Evolutionary conservation across 2,888 invertebrate species (phyloP).

Genomic region (Argynnis bischoffii): DNA sequence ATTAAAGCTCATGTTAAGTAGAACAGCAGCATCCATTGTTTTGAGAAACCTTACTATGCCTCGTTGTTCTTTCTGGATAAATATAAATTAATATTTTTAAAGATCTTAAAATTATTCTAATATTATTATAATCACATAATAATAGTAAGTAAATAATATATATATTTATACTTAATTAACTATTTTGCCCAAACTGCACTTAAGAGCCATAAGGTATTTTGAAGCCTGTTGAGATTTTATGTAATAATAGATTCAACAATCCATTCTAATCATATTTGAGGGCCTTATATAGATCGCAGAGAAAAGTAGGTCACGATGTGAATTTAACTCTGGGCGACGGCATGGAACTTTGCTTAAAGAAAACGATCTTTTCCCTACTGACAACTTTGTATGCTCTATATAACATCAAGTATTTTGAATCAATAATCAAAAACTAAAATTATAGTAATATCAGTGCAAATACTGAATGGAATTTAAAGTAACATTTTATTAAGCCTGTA

Average conservation of each 20-base stretch:
- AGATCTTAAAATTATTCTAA: too few species aligned
- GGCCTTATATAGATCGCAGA: slow-evolving; percentile 22
- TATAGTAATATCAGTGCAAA: too few species aligned
- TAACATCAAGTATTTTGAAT: neutral
- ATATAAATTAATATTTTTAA: too few species aligned
- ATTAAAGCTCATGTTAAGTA: too few species aligned
- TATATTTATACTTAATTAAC: neutral
- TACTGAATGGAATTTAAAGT: too few species aligned
- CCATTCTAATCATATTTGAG: slow-evolving; percentile 26
- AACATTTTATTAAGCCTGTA: too few species aligned
- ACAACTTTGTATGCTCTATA: slow-evolving; percentile 8
- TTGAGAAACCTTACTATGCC: too few species aligned
- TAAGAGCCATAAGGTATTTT: neutral
- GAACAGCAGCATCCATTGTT: too few species aligned
- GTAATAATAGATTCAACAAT: slow-evolving; percentile 19
- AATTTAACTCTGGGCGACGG: slow-evolving; percentile 33
- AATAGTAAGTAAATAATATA: neutral
- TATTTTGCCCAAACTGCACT: neutral
- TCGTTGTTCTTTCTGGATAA: too few species aligned
- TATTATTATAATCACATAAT: neutral
- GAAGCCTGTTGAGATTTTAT: slow-evolving; percentile 10
- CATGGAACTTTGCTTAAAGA: slow-evolving; percentile 28
- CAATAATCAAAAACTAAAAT: neutral
- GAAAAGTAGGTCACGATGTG: slow-evolving; percentile 35
- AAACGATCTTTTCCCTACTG: slow-evolving; percentile 21